Percentiles rank a stretch among this genome's conserved stretches.
These are phyloP conservation scores for Mamestra configurata DNA, from an alignment of 1,140 invertebrate species.

Conservation along the genomic window DNA sequence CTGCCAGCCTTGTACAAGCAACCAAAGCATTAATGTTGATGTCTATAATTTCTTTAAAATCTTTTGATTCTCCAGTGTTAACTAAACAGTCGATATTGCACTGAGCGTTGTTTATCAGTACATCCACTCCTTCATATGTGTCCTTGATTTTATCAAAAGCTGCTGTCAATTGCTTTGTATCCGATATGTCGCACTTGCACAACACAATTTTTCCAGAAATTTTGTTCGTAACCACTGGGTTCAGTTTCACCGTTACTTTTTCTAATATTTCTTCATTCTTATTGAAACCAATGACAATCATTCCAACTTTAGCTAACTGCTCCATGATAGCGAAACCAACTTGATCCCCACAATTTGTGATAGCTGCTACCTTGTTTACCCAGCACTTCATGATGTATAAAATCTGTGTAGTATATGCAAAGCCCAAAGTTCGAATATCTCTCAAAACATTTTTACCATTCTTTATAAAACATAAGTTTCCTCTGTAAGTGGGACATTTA, in stretches of 20 bases:
- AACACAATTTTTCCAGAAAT: slow-evolving; percentile 52
- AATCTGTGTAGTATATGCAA: background rate
- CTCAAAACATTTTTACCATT: background rate
- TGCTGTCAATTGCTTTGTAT: slow-evolving; percentile 45
- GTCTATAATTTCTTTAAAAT: slow-evolving; percentile 55
- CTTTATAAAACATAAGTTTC: slow-evolving; percentile 44
- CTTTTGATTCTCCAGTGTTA: slow-evolving; percentile 48
- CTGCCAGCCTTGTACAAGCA: slow-evolving; percentile 55
- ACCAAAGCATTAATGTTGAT: slow-evolving; percentile 55
- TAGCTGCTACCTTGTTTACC: slow-evolving; percentile 89
- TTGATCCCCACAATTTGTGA: slow-evolving; percentile 91
- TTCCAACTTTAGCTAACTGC: slow-evolving; percentile 87
- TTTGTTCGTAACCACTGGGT: slow-evolving; percentile 1
- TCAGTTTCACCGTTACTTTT: slow-evolving; percentile 47
- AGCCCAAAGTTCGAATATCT: background rate
- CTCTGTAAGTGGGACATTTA: slow-evolving; percentile 26
- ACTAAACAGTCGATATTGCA: slow-evolving; percentile 55
- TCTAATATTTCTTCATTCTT: slow-evolving; percentile 47
- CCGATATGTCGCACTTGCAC: slow-evolving; percentile 53
- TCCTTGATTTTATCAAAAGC: slow-evolving; percentile 52
- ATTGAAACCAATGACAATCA: slow-evolving; percentile 91
- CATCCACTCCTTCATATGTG: slow-evolving; percentile 51
- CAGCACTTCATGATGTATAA: slow-evolving; percentile 88
- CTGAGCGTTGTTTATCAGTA: slow-evolving; percentile 56
- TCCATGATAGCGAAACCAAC: slow-evolving; percentile 89